phyloP scores from a whole-genome alignment of 2,888 invertebrate genomes.

The Hydrotaea diabolus region DNA sequence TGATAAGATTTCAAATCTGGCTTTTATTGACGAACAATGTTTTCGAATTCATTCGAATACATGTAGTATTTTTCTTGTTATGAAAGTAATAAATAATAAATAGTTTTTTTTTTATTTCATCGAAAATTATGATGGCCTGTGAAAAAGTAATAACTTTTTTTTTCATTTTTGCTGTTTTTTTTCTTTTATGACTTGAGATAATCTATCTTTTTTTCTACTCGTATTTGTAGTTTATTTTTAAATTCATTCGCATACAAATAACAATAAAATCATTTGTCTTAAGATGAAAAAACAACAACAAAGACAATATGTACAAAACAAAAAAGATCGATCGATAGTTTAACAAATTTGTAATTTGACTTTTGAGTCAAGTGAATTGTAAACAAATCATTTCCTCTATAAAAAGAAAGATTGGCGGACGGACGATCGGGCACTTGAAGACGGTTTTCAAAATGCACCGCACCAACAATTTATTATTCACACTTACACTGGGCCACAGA shows the following conservation, averaged over 20 bases:
- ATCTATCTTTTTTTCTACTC: conserved; percentile 22
- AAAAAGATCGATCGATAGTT: conserved; percentile 21
- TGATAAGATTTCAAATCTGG: conserved; percentile 21
- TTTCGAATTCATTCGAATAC: background rate
- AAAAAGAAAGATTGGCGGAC: conserved; percentile 30
- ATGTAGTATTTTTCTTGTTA: background rate
- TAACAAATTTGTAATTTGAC: conserved; percentile 65
- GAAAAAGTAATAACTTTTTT: conserved; percentile 14
- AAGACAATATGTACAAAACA: background rate
- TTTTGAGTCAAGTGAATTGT: conserved; percentile 67
- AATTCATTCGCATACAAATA: conserved; percentile 50
- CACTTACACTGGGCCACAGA: background rate
- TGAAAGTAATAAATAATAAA: conserved; percentile 17
- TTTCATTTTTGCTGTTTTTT: background rate
- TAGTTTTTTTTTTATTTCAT: background rate
- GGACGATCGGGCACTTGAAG: conserved; percentile 9
- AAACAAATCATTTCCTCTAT: conserved; percentile 66
- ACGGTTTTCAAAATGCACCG: background rate
- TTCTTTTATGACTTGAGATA: conserved; percentile 20
- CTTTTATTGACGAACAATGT: background rate
- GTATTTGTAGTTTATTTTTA: conserved; percentile 22
- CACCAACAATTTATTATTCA: background rate
- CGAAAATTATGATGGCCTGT: background rate
- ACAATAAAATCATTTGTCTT: conserved; percentile 66
- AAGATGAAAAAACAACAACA: background rate